These are phyloP conservation scores for Brenthis hecate DNA, from an alignment of 2,888 invertebrate species.

Conservation along the genomic window DNA sequence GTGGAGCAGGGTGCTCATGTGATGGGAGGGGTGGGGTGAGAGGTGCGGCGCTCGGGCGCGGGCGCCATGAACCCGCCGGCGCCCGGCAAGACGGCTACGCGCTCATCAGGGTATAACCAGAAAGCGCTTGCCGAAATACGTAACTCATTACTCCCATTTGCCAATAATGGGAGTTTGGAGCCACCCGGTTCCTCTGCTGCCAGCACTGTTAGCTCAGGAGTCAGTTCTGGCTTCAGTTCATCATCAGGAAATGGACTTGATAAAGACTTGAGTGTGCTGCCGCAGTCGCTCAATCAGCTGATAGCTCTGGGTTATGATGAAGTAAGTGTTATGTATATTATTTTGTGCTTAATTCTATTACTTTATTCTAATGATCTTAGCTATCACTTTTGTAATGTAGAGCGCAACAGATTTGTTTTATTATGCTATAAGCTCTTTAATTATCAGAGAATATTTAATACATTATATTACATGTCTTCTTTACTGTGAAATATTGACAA, in stretches of 20 bases:
- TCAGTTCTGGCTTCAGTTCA: conserved; percentile 84
- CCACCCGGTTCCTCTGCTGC: conserved; percentile 88
- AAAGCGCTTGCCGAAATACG: conserved; percentile 94
- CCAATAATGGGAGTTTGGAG: conserved; percentile 84
- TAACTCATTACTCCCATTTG: conserved; percentile 91
- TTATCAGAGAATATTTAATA: too few relatives aligned
- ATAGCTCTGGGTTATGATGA: conserved; percentile 89
- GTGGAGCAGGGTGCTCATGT: conserved; percentile 65
- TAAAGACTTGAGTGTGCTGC: conserved; percentile 84
- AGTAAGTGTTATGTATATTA: conserved; percentile 70
- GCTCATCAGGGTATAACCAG: conserved; percentile 91
- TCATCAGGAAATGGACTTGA: conserved; percentile 82
- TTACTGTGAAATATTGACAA: too few relatives aligned
- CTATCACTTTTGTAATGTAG: too few relatives aligned
- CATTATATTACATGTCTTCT: too few relatives aligned
- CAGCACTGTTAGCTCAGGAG: conserved; percentile 85
- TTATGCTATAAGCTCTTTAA: too few relatives aligned
- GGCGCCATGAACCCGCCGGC: conserved; percentile 85
- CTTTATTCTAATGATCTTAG: background rate
- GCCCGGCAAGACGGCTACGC: conserved; percentile 85
- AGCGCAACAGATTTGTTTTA: too few relatives aligned
- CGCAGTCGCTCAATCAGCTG: conserved; percentile 85
- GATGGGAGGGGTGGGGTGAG: conserved; percentile 81
- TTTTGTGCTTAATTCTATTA: background rate
- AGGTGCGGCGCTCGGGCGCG: conserved; percentile 78